These are phyloP conservation scores for Antennarius maculatus DNA, from an alignment of 2,797 vertebrate species.

Conservation along the genomic window DNA sequence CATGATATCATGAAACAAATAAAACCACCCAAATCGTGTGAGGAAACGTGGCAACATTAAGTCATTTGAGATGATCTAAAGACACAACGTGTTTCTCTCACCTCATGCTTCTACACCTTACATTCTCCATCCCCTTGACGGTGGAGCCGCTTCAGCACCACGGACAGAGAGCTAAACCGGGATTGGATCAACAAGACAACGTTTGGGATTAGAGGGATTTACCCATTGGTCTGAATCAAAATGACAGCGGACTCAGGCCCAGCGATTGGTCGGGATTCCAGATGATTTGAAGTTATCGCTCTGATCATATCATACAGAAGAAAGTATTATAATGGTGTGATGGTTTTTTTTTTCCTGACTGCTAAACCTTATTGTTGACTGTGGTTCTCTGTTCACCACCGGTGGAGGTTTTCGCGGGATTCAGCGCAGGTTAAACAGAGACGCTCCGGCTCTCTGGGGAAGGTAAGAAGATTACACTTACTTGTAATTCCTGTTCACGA, in stretches of 20 bases:
- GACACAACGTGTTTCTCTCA: background rate
- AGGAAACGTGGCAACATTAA: background rate
- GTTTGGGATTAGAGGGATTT: conserved; percentile 64
- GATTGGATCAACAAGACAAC: conserved; percentile 61
- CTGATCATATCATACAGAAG: background rate
- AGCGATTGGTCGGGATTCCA: conserved; percentile 53
- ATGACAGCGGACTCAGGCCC: conserved; percentile 36
- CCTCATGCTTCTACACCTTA: too few relatives aligned
- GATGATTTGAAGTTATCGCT: conserved; percentile 41
- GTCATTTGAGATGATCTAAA: background rate
- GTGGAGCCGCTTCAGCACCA: conserved; percentile 65
- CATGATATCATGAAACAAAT: too few relatives aligned
- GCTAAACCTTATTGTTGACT: background rate
- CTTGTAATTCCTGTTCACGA: conserved; percentile 53
- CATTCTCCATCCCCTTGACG: background rate
- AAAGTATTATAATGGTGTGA: conserved; percentile 25
- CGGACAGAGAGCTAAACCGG: conserved; percentile 63
- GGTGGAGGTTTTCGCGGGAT: background rate
- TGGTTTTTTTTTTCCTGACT: conserved; percentile 6
- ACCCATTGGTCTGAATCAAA: conserved; percentile 67
- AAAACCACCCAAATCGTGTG: background rate
- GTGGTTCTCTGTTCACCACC: background rate
- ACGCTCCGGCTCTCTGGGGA: conserved; percentile 36
- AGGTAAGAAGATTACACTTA: conserved; percentile 79
- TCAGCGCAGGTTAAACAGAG: background rate